Evolutionary conservation across 2,113 vertebrate species (phyloP).

Genomic region (Petroica traversi): DNA sequence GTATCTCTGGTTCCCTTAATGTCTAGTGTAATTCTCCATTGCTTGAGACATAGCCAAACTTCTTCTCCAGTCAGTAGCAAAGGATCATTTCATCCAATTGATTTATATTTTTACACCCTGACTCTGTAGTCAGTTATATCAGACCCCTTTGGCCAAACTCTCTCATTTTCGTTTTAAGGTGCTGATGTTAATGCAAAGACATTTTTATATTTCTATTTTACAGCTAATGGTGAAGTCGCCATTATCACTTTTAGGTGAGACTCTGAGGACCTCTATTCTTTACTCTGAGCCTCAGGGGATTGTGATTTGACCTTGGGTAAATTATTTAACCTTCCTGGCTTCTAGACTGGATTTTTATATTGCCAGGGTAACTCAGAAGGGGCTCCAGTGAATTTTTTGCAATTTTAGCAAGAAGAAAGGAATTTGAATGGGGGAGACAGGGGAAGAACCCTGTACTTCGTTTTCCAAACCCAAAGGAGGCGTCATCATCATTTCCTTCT

Average conservation of each 20-base stretch:
- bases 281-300: neutral
- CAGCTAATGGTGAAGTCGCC: neutral
- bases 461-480: neutral
- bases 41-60: slow-evolving; percentile 24
- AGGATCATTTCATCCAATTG: neutral
- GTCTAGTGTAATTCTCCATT: neutral
- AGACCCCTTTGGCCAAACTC: neutral
- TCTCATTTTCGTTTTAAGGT: slow-evolving; percentile 29
- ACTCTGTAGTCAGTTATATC: neutral
- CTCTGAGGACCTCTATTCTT: neutral
- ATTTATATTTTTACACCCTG: slow-evolving; percentile 11
- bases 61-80: neutral
- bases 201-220: slow-evolving; percentile 42
- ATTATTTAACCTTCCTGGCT: neutral
- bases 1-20: slow-evolving; percentile 14
- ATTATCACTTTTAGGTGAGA: neutral
- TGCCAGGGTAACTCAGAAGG: neutral
- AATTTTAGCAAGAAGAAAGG: neutral
- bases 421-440: neutral
- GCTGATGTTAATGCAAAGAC: slow-evolving; percentile 1
- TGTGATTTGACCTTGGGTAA: neutral
- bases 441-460: neutral
- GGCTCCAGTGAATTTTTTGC: neutral
- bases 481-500: neutral
- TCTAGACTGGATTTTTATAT: neutral